These are phyloP conservation scores for Amblyteles armatorius DNA, from an alignment of 2,888 invertebrate species.

Conservation along the genomic window DNA sequence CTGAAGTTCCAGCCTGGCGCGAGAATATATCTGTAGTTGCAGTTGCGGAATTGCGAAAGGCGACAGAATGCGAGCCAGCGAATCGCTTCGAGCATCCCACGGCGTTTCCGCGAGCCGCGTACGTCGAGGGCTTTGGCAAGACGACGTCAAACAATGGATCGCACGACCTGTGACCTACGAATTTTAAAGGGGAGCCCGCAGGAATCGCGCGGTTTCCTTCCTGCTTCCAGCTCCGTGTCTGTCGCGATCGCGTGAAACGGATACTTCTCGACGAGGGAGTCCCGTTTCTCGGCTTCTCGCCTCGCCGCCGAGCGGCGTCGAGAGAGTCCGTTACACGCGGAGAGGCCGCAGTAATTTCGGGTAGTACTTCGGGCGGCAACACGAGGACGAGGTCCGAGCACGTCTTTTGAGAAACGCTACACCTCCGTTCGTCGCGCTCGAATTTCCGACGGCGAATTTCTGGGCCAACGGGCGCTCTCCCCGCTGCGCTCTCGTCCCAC, in stretches of 20 bases:
- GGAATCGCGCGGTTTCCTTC: conserved; percentile 26
- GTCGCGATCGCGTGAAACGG: neutral
- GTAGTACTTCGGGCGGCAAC: neutral
- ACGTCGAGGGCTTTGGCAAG: conserved; percentile 30
- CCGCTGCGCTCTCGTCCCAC: neutral
- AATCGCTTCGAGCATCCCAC: conserved; percentile 21
- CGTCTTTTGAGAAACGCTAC: neutral
- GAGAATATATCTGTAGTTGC: neutral
- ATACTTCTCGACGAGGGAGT: neutral
- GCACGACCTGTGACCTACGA: conserved; percentile 44
- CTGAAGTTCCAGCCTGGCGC: neutral
- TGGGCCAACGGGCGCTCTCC: neutral
- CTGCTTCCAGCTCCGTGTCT: conserved; percentile 7
- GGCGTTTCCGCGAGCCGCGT: conserved; percentile 27
- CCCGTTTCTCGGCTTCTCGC: neutral
- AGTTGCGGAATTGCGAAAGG: neutral
- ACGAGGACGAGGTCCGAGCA: neutral
- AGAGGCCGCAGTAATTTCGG: neutral
- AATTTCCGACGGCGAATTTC: neutral
- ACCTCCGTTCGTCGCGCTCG: neutral
- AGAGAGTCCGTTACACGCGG: neutral
- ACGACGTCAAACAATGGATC: conserved; percentile 55
- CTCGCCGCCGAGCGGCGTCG: conserved; percentile 4
- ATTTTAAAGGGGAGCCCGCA: conserved; percentile 48
- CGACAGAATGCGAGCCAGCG: neutral